Evolutionary conservation across 2,888 invertebrate genomes (phyloP).

Genomic region (Epiblema foenella): DNA sequence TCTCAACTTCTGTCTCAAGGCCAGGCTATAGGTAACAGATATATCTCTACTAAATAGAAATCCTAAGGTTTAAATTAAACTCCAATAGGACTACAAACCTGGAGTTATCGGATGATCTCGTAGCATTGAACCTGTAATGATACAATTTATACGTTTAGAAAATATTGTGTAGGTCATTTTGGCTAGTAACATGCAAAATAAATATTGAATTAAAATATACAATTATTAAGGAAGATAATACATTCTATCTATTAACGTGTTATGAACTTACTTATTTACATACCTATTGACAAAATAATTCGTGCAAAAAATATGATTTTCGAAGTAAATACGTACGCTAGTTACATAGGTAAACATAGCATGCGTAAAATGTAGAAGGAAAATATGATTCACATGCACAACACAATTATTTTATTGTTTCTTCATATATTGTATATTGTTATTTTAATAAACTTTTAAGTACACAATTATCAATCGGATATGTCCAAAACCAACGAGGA

Average conservation of each 20-base stretch:
- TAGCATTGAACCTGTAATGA: conserved; percentile 79
- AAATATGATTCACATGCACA: neutral
- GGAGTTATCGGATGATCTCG: conserved; percentile 81
- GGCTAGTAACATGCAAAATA: conserved; percentile 20
- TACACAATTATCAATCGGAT: too few relatives aligned
- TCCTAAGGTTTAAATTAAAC: too few relatives aligned
- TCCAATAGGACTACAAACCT: conserved; percentile 57
- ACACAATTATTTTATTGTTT: too few relatives aligned
- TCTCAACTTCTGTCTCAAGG: too few relatives aligned
- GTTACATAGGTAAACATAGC: neutral
- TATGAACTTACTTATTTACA: too few relatives aligned
- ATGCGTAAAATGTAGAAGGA: conserved; percentile 5
- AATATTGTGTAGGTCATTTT: neutral
- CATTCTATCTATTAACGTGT: too few relatives aligned
- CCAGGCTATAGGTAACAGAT: too few relatives aligned
- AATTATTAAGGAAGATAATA: too few relatives aligned
- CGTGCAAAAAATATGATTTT: neutral
- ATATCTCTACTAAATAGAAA: too few relatives aligned
- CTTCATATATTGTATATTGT: too few relatives aligned
- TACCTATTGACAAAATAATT: neutral
- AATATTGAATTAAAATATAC: neutral
- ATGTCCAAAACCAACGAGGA: too few relatives aligned
- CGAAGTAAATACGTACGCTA: conserved; percentile 6
- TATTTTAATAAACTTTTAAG: too few relatives aligned
- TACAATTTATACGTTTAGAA: conserved; percentile 38